These are phyloP conservation scores for Alouatta palliata DNA, from an alignment of 2,113 vertebrate species.

Conservation along the genomic window DNA sequence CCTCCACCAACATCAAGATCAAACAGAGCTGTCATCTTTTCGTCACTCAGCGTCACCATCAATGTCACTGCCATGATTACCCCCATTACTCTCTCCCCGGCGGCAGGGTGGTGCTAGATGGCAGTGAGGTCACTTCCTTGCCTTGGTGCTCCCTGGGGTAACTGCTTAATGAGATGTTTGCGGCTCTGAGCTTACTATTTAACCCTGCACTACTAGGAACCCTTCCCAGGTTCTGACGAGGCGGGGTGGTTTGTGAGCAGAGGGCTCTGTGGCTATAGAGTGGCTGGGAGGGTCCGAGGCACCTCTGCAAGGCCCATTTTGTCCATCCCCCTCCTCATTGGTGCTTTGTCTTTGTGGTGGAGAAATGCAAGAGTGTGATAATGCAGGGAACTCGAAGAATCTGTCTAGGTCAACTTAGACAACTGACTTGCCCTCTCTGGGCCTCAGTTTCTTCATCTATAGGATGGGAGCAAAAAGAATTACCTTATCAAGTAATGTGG, in stretches of 20 bases:
- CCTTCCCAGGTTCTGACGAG: neutral
- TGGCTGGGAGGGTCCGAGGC: neutral
- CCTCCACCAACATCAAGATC: neutral
- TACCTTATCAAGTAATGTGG: neutral
- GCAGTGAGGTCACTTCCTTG: conserved; percentile 44
- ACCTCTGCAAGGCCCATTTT: neutral
- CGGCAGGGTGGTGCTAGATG: neutral
- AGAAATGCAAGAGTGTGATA: neutral
- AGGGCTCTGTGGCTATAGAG: neutral
- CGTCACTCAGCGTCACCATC: neutral
- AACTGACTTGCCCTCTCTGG: neutral
- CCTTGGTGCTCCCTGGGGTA: neutral
- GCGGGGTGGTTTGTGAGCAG: neutral
- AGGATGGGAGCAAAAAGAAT: neutral
- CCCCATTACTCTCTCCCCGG: neutral
- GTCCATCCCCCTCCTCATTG: neutral
- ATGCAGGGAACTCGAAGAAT: neutral
- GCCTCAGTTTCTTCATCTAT: neutral
- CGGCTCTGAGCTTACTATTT: neutral
- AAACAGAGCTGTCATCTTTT: neutral
- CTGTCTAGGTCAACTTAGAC: neutral
- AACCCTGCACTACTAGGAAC: neutral
- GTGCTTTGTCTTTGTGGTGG: neutral
- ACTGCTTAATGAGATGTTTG: conserved; percentile 61
- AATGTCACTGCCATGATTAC: neutral